Evolutionary conservation across 2,113 vertebrate genomes (phyloP), one percentile per base, ranked within the genome.

Genomic region (Colistium nudipinnis): DNA sequence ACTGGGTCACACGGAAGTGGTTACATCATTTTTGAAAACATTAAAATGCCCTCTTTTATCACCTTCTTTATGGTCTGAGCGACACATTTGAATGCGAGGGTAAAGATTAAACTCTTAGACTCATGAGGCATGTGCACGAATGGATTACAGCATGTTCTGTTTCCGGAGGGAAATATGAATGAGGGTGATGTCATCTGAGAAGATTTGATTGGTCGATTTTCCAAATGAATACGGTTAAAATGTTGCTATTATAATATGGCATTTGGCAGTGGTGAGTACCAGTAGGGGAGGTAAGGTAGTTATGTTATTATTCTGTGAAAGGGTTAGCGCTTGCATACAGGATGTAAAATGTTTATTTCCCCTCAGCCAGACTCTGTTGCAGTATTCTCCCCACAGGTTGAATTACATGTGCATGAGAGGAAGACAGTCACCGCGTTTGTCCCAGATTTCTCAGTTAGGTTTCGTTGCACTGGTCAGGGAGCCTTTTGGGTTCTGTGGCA

Each of bases 391-490:
- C 78, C 73, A 87, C 82, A 81, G 82, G 87, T 79, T 88, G 66
- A 51, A 89, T 92, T 78, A 82, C 51, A 16, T 69, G 59, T 76
- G 76, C 87, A 83, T 87, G 83, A 88, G 51, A 48, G 56, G 85
- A 86, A 76, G 44, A 81, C 54, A 82, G 72, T 77, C 80, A 80
- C 17, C 47, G 81, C 72, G 62, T 76, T 70, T 89, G 85, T 60
- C 87, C 86, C 85, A 91, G 80, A 89, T 90, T 89, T 82, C 33
- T 52, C 31, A 64, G 47, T 62, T 75, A 35, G 59, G 72, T 76
- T 89, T 78, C 65, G 66, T 63, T 68, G 27, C 59, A 70, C 39
- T 62, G 67, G 53, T 74, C 53, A 39, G 51, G 78, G 51, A 88
- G 74, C 67, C 85, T 77, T 70, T 74, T 76, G 77, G 38, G 75